These are phyloP conservation scores for Hemithea aestivaria DNA, from an alignment of 2,888 invertebrate species.

Conservation along the genomic window DNA sequence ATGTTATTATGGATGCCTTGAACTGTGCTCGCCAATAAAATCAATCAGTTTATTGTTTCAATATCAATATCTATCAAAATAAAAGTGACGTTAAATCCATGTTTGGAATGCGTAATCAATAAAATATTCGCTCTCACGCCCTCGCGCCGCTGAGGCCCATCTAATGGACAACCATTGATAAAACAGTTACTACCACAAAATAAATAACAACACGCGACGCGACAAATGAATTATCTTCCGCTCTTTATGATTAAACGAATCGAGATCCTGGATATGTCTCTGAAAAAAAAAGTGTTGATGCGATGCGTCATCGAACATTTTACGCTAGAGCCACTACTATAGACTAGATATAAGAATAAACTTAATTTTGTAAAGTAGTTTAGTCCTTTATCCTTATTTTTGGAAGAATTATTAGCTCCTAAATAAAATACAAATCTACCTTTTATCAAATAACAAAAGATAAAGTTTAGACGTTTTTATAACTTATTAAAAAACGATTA, in stretches of 20 bases:
- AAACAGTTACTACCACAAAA: conserved; percentile 58
- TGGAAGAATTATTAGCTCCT: too few species aligned
- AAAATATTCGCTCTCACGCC: conserved; percentile 46
- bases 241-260: conserved; percentile 44
- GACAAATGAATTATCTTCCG: conserved; percentile 36
- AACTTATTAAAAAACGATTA: too few species aligned
- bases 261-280: conserved; percentile 15
- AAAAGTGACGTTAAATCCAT: conserved; percentile 27
- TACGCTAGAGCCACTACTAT: neutral
- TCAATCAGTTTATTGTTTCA: conserved; percentile 24
- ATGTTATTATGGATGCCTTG: conserved; percentile 8
- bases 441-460: conserved; percentile 66
- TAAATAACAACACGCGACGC: conserved; percentile 46
- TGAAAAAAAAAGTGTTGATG: conserved; percentile 13
- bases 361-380: too few species aligned
- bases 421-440: too few species aligned
- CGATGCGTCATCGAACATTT: conserved; percentile 3
- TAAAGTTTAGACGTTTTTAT: too few species aligned
- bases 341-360: too few species aligned
- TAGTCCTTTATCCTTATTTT: too few species aligned
- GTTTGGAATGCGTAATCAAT: conserved; percentile 39
- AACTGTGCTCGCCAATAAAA: conserved; percentile 19
- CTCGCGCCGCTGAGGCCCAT: conserved; percentile 39
- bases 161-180: conserved; percentile 50
- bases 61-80: conserved; percentile 26